These are phyloP conservation scores for Rhynchonycteris naso DNA, from an alignment of 2,797 vertebrate genomes.

Conservation along the genomic window DNA sequence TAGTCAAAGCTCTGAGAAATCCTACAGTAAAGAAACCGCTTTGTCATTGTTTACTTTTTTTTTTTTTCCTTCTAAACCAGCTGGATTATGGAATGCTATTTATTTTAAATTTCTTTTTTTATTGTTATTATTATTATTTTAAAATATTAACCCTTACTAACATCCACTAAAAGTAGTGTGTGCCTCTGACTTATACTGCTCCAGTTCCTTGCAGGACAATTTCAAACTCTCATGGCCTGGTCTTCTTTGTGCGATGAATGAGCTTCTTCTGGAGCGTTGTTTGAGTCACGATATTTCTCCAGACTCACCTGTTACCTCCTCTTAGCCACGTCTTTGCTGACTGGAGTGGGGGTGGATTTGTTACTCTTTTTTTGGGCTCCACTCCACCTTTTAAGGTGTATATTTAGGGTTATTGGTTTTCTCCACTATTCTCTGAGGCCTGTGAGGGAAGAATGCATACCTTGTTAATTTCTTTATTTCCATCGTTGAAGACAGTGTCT, in stretches of 20 bases:
- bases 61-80: neutral
- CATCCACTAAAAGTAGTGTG: neutral
- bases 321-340: neutral
- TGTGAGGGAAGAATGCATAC: neutral
- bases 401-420: neutral
- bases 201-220: neutral
- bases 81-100: neutral
- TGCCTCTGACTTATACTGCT: neutral
- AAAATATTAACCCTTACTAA: neutral
- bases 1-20: neutral
- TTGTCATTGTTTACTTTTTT: neutral
- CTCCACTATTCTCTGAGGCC: neutral
- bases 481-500: neutral
- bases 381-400: neutral
- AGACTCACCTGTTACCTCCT: neutral
- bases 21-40: neutral
- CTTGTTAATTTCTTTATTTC: constrained; percentile 12
- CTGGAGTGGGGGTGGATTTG: neutral
- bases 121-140: neutral
- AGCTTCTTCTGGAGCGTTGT: neutral
- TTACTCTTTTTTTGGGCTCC: neutral
- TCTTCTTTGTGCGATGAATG: neutral
- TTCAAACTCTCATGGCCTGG: neutral
- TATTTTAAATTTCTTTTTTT: neutral
- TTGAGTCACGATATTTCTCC: neutral